phyloP scores from a whole-genome alignment of 1,140 invertebrate species.

The Lordiphosa clarofinis region DNA sequence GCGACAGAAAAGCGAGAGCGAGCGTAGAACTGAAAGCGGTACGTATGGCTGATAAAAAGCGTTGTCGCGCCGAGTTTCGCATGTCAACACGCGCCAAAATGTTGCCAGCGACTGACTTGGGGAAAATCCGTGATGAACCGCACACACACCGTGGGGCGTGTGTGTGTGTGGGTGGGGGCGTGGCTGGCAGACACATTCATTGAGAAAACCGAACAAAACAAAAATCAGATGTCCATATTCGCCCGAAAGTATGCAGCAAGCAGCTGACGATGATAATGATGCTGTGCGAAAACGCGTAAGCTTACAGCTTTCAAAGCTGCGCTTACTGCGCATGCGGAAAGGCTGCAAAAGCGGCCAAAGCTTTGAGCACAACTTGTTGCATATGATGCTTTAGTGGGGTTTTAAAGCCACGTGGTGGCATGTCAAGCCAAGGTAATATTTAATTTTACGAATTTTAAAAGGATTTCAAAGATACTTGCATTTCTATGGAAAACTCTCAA shows the following conservation, averaged over 20 bases:
- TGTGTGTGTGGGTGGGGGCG: not conserved
- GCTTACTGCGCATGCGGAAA: slow-evolving; percentile 33
- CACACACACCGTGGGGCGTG: not conserved
- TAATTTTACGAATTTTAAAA: too few relatives aligned
- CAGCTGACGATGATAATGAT: slow-evolving; percentile 43
- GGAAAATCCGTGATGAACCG: slow-evolving; percentile 6
- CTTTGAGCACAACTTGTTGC: too few relatives aligned
- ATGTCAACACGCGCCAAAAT: slow-evolving; percentile 79
- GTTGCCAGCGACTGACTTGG: slow-evolving; percentile 73
- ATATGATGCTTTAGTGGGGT: too few relatives aligned
- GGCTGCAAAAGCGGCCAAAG: not conserved
- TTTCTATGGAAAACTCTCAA: too few relatives aligned
- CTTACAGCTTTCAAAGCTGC: slow-evolving; percentile 28
- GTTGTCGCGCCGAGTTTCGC: slow-evolving; percentile 48
- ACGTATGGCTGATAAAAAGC: slow-evolving; percentile 53
- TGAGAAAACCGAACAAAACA: slow-evolving; percentile 57
- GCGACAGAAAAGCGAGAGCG: slow-evolving; percentile 20
- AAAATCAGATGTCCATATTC: slow-evolving; percentile 65
- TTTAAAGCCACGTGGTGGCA: too few relatives aligned
- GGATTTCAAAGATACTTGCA: too few relatives aligned
- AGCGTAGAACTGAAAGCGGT: slow-evolving; percentile 53
- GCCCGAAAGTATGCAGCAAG: slow-evolving; percentile 46
- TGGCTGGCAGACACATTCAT: slow-evolving; percentile 28
- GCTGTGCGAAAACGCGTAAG: slow-evolving; percentile 26
- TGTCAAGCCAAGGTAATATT: too few relatives aligned